Evolutionary conservation across 2,797 vertebrate species (phyloP).

Genomic region (Neosilurus hyrtlii): DNA sequence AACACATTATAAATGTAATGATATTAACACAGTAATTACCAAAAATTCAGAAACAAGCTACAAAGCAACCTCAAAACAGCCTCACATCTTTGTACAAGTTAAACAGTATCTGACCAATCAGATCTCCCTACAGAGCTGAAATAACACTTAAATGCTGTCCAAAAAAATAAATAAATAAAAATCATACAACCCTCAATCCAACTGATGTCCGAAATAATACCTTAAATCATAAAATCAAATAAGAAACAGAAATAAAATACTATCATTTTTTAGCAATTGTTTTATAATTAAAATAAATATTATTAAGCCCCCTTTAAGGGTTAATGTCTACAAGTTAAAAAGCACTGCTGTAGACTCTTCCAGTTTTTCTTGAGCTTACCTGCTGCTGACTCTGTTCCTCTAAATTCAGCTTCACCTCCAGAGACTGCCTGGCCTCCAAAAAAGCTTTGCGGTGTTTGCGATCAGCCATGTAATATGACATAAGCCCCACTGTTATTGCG

Average conservation of each 20-base stretch:
- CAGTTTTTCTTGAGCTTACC: constrained; percentile 66
- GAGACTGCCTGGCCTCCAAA: constrained; percentile 90
- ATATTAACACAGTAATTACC: background rate
- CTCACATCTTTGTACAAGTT: background rate
- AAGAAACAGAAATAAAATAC: background rate
- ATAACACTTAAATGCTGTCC: background rate
- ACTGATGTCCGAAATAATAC: background rate
- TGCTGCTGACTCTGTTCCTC: constrained; percentile 98
- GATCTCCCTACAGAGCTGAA: too few relatives aligned
- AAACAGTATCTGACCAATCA: background rate
- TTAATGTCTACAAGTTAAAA: background rate
- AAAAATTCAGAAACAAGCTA: background rate
- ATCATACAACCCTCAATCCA: background rate
- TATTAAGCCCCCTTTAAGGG: background rate
- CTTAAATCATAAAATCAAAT: background rate
- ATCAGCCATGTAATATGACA: constrained; percentile 97
- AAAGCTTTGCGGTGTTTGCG: constrained; percentile 95
- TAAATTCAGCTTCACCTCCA: constrained; percentile 95
- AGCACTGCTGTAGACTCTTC: background rate
- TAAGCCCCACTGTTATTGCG: constrained; percentile 86
- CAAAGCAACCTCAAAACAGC: background rate
- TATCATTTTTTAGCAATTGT: background rate
- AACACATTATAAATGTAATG: background rate
- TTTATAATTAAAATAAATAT: background rate
- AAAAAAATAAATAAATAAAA: too few relatives aligned